Evolutionary conservation across 1,140 invertebrate species (phyloP), one percentile per base, ranked within the genome.

Genomic region (Meloidogyne floridensis): DNA sequence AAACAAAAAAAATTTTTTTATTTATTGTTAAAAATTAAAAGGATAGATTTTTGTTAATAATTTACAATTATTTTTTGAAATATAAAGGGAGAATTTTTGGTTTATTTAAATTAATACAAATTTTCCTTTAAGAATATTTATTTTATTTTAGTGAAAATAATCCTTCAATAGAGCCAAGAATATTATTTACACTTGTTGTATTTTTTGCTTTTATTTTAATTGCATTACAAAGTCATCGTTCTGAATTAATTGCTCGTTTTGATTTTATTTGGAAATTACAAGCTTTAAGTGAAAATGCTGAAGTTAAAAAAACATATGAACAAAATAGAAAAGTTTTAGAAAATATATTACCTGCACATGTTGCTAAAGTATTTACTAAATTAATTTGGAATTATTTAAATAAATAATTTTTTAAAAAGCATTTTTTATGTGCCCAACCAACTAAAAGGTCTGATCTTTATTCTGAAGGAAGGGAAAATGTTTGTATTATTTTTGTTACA

Each of bases 261-360:
- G 88, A 89, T 80, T 89, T 89, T 72, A 90, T 89, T 75, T 89
- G 88, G 88, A 89, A 89, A 65, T 85, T 88, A 72, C 65, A 89
- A 88, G 88, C 89, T n/a, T 56, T 90, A 7, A 81, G 87, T 72
- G 88, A 89, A 75, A 89, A 90, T 54, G 84, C 82, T 18, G 89
- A 89, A 76, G 90, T 90, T 87, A 86, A 89, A 77, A 75, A 84
- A 71, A 84, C 82, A 32, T 89, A 90, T 65, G 87, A 81, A 43
- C 88, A 89, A 81, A 89, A 89, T 79, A 71, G 89, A 69, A 79
- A 79, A 59, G 96, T 97, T 87, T 91, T 97, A 20, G 95, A 96
- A 91, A 98, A 98, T 91, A 93, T 98, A 83, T 92, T 98, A 72
- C 96, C 96, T 6, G 93, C 94, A 74, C 96, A 98, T 91, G 96